Percentiles rank a stretch among this genome's conserved stretches.
These are phyloP conservation scores for Prorops nasuta DNA, from an alignment of 1,140 invertebrate species.

Conservation along the genomic window DNA sequence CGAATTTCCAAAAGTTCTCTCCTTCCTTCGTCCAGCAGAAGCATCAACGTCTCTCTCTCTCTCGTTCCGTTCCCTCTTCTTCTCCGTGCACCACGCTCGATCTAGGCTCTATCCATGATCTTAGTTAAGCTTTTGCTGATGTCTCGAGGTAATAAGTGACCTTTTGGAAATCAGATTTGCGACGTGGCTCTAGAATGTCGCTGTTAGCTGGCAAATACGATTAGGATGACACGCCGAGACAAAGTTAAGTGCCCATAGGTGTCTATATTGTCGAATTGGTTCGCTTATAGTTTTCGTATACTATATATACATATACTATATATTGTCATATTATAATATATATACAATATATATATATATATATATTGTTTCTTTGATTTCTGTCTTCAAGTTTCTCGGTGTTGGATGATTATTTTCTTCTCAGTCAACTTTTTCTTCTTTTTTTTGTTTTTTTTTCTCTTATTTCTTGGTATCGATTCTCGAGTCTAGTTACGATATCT, in stretches of 20 bases:
- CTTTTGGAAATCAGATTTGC: too few species aligned
- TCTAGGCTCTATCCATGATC: background rate
- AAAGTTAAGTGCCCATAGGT: constrained; percentile 46
- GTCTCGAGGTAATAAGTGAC: too few species aligned
- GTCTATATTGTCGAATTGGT: constrained; percentile 43
- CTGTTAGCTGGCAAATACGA: constrained; percentile 43
- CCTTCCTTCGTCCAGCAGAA: background rate
- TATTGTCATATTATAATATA: too few species aligned
- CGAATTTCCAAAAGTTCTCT: too few species aligned
- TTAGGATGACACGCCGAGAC: constrained; percentile 41
- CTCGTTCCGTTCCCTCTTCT: background rate
- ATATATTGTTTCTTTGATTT: constrained; percentile 2
- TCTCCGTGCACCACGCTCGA: background rate
- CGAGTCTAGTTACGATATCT: background rate
- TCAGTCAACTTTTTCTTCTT: constrained; percentile 7
- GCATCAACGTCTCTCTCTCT: background rate
- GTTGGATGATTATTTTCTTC: constrained; percentile 20
- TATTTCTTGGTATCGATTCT: background rate
- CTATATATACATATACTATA: too few species aligned
- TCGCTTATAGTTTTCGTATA: constrained; percentile 41
- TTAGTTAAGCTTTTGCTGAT: too few species aligned
- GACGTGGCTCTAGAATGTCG: constrained; percentile 39
- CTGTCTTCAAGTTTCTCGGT: constrained; percentile 22
- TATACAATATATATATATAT: too few species aligned
- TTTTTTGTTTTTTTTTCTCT: constrained; percentile 1